A percentile compares a stretch with the other conserved stretches of the same genome.
phyloP scores from a whole-genome alignment of 2,797 vertebrate genomes.

The Loris lydekkerianus region DNA sequence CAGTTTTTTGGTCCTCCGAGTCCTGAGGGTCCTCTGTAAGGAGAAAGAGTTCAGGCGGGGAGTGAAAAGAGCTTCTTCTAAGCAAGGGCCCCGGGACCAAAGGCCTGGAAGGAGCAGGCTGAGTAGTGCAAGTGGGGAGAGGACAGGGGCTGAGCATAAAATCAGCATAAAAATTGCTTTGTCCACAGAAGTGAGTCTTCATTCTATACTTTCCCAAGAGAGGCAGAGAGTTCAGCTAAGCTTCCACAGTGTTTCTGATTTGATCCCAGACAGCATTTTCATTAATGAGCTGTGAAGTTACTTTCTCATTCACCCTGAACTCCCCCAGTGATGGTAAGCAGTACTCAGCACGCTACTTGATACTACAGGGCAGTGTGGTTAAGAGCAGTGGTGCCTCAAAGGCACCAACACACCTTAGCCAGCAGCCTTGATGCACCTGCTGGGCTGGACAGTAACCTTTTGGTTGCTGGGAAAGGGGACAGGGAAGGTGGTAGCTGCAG shows the following conservation, averaged over 20 bases:
- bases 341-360: neutral
- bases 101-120: neutral
- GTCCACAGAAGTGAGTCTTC: neutral
- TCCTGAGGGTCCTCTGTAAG: neutral
- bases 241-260: neutral
- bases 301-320: constrained; percentile 49
- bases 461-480: neutral
- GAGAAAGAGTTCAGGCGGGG: rapidly evolving
- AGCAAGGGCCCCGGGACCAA: neutral
- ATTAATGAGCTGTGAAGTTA: neutral
- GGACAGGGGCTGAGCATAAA: neutral
- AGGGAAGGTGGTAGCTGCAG: no score
- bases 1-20: neutral
- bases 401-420: neutral
- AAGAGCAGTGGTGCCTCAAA: neutral
- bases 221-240: neutral
- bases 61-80: no score
- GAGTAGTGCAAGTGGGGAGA: no score
- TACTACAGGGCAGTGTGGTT: neutral
- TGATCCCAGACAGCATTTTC: constrained; percentile 18
- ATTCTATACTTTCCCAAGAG: neutral
- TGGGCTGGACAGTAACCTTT: neutral
- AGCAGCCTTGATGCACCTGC: neutral
- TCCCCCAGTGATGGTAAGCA: neutral
- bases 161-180: neutral